Percentiles rank a stretch among this genome's conserved stretches.
Conservation (phyloP, 1,140 invertebrate genomes). For the Zaprionus tsacasi region DNA sequence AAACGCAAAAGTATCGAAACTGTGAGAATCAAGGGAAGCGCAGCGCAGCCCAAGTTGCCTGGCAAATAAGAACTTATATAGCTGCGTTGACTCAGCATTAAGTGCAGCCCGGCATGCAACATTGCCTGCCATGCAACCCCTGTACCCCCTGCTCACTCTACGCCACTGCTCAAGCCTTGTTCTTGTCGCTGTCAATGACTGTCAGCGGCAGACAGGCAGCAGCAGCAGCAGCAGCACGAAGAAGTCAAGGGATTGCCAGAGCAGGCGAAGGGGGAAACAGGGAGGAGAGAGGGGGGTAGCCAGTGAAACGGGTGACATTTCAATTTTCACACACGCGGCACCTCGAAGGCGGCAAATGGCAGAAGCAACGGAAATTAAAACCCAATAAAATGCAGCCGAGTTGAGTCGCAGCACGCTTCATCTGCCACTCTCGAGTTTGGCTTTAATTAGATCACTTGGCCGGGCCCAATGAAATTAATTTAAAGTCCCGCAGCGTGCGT, state of each 20-base stretch:
- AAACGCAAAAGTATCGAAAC: conserved; percentile 42
- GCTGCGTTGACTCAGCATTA: conserved; percentile 71
- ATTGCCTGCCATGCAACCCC: conserved; percentile 65
- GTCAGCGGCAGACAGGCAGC: conserved; percentile 74
- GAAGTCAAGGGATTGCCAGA: conserved; percentile 14
- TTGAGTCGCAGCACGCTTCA: neutral
- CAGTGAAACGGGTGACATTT: conserved; percentile 63
- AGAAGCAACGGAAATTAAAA: conserved; percentile 74
- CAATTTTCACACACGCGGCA: conserved; percentile 75
- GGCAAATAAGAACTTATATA: conserved; percentile 75
- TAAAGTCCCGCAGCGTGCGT: conserved; percentile 12
- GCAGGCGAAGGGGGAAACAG: conserved; percentile 1
- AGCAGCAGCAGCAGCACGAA: conserved; percentile 66
- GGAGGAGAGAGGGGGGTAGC: neutral
- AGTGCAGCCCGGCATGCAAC: conserved; percentile 75
- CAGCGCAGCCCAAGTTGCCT: conserved; percentile 42
- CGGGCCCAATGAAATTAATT: conserved; percentile 44
- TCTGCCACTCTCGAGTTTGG: neutral
- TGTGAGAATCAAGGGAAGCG: neutral
- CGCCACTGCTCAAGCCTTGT: conserved; percentile 5
- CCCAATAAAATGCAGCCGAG: conserved; percentile 52
- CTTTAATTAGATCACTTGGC: conserved; percentile 44
- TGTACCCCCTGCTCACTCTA: conserved; percentile 1
- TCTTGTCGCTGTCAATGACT: conserved; percentile 72
- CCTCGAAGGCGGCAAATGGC: conserved; percentile 48